phyloP scores from a whole-genome alignment of 2,113 vertebrate species.

The Neolamprologus falcicula region DNA sequence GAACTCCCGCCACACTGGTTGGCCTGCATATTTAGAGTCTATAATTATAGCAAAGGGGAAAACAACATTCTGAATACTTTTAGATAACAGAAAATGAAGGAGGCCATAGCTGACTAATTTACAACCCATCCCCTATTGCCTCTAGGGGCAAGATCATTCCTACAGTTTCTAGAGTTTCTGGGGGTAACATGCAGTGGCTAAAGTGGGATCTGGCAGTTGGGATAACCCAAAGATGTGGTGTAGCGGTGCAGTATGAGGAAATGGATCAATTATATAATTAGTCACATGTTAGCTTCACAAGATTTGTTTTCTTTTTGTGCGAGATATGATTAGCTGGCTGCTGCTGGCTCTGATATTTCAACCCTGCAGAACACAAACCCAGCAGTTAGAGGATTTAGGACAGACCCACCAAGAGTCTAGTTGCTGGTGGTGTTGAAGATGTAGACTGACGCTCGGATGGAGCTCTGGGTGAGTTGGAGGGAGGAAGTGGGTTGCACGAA shows the following conservation, averaged over 20 bases:
- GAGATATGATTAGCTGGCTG: not conserved
- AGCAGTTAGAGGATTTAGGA: not conserved
- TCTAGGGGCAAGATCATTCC: not conserved
- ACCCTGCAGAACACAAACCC: not conserved
- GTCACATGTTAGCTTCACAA: not conserved
- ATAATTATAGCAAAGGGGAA: not conserved
- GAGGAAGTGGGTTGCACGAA: not conserved
- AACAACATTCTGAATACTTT: not conserved
- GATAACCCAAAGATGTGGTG: not conserved
- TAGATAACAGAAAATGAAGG: not conserved
- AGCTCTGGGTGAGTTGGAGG: not conserved
- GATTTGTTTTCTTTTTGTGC: not conserved
- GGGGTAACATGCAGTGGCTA: not conserved
- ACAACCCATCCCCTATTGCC: not conserved
- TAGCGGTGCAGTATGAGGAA: not conserved
- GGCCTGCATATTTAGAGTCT: not conserved
- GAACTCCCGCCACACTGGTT: not conserved
- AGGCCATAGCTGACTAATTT: not conserved
- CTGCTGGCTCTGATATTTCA: not conserved
- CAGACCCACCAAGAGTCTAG: not conserved
- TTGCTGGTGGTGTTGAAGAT: not conserved
- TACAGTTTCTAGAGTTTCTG: not conserved
- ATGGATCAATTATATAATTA: not conserved
- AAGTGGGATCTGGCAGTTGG: not conserved
- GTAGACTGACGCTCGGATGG: fast-evolving